These are phyloP conservation scores for Equus quagga DNA, from an alignment of 2,113 vertebrate genomes.

Conservation along the genomic window DNA sequence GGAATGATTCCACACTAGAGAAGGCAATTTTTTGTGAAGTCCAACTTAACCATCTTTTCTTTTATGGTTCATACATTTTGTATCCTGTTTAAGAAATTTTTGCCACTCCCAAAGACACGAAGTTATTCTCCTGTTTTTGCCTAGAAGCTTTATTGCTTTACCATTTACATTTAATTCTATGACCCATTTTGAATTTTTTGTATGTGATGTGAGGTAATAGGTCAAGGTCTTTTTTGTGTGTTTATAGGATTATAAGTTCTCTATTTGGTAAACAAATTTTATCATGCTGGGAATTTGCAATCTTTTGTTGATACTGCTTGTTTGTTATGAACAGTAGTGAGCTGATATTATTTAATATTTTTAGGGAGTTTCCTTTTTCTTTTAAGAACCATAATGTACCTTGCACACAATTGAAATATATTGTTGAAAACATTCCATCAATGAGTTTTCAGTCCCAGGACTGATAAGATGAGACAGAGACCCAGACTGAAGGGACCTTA, in stretches of 20 bases:
- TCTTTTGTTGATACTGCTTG: background rate
- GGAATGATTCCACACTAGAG: background rate
- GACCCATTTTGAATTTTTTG: background rate
- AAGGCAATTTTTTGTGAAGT: background rate
- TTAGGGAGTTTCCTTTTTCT: background rate
- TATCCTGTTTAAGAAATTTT: background rate
- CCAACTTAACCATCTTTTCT: background rate
- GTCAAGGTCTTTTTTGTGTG: background rate
- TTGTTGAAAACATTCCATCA: background rate
- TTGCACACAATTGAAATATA: background rate
- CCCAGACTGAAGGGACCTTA: background rate
- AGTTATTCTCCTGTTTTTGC: background rate
- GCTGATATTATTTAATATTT: background rate
- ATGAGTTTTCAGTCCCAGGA: background rate
- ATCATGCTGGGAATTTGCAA: background rate
- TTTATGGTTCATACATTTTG: background rate
- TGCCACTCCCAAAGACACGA: background rate
- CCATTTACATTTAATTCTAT: background rate
- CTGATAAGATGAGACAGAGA: background rate
- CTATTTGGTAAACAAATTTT: background rate
- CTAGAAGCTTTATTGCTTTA: background rate
- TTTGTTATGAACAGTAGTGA: background rate
- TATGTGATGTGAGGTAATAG: background rate
- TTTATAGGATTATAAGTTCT: background rate
- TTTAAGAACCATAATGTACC: background rate